These are phyloP conservation scores for Scrobipalpa costella DNA, from an alignment of 2,888 invertebrate genomes.

Conservation along the genomic window DNA sequence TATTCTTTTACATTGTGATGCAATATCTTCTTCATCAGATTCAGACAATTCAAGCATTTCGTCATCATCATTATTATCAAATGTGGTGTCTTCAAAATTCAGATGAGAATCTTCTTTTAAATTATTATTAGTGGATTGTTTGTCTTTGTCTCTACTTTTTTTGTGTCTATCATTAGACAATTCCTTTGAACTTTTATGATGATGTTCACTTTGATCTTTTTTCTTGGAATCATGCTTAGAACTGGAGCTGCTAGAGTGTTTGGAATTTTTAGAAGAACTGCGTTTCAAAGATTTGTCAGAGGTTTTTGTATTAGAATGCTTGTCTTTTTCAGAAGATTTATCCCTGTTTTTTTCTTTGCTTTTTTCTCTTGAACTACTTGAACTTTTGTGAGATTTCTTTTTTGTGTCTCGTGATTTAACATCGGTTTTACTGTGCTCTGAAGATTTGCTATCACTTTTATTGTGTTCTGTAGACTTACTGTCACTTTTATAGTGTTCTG, in stretches of 20 bases:
- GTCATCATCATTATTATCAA: conserved; percentile 40
- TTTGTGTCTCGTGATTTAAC: conserved; percentile 48
- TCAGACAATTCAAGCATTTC: conserved; percentile 48
- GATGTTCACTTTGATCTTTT: conserved; percentile 46
- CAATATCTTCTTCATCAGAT: conserved; percentile 85
- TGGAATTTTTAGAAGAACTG: conserved; percentile 47
- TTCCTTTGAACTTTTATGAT: conserved; percentile 49
- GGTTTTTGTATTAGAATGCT: conserved; percentile 46
- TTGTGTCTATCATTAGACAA: conserved; percentile 42
- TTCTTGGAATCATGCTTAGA: conserved; percentile 51
- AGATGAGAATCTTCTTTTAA: conserved; percentile 42
- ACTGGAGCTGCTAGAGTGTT: conserved; percentile 48
- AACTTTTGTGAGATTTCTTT: conserved; percentile 61
- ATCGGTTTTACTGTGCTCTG: conserved; percentile 39
- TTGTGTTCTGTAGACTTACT: conserved; percentile 35
- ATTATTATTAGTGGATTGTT: conserved; percentile 44
- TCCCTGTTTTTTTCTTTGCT: conserved; percentile 50
- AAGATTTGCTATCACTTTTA: neutral
- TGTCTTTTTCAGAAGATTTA: conserved; percentile 47
- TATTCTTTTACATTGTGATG: conserved; percentile 91
- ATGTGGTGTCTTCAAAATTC: conserved; percentile 1
- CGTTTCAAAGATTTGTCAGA: conserved; percentile 46
- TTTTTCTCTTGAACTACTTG: conserved; percentile 56
- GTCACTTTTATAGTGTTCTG: conserved; percentile 31
- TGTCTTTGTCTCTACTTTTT: conserved; percentile 42